Base-by-base conservation (phyloP, 2,113 vertebrate species). In the Neodontobutis hainanensis region DNA sequence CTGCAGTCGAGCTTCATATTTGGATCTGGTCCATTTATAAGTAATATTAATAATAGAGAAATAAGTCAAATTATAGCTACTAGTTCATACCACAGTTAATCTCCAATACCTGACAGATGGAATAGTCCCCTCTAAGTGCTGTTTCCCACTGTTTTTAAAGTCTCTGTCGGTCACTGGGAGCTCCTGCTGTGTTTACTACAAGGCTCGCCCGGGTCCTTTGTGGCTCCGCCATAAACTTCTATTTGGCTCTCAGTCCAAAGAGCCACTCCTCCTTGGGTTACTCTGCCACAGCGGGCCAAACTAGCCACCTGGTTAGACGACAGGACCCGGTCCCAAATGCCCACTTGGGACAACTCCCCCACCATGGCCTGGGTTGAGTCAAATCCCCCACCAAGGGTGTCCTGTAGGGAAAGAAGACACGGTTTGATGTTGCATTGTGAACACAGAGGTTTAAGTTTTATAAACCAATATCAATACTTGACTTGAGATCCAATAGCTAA, bases 321-420 rank as follows among this genome's bases (percentile, higher is more conserved):
- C 86, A 99, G 92, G 68, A 91, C 88, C 5, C 94, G 93, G 83
- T 98, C 95, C 97, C 97, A 99, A 43, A 99, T 74, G 10, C 94
- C 91, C 77, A 98, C 95, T 88, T 99, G 95, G 0, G 96, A 93
- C 77, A 99, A 77, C 85, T 99, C 96, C 34, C 97, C 97, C 0
- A 98, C 95, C 4, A 98, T 91, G 64, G 96, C 95, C 82, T 99
- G 96, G 0, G 96, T 94, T 19, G 96, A 95, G 10, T 98, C 96
- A 44, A 98, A 99, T 12, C 95, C 93, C 11, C 96, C 96, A 0
- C 95, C 95, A 27, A 95, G 62, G 0, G 93, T 92, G 74, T 96
- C 95, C 97, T 93, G 67, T 14, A 35, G 55, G 58, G 5, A 38
- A 50, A 73, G 19, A 43, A 16, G 0, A 46, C 0, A 9, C 2